A percentile compares a stretch with the other conserved stretches of the same genome.
Evolutionary conservation across 1,140 invertebrate species (phyloP).

Genomic region (Triops longicaudatus): DNA sequence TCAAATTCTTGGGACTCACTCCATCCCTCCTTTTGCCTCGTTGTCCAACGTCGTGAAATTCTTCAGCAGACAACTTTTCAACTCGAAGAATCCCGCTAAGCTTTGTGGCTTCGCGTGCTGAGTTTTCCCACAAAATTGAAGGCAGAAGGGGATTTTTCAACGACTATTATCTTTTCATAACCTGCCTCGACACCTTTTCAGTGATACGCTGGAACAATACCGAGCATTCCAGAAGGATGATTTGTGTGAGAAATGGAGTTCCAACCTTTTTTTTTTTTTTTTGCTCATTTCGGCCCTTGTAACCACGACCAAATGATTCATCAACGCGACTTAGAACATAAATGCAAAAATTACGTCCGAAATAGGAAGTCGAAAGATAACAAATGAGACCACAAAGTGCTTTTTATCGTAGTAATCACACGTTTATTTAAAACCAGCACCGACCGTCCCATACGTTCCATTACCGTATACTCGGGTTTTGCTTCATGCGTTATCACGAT

Average conservation of each 20-base stretch:
- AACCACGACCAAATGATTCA: not conserved
- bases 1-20: constrained; percentile 15
- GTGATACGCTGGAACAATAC: not conserved
- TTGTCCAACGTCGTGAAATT: not conserved
- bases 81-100: not conserved
- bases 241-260: constrained; percentile 2
- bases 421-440: not conserved
- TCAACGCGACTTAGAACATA: not conserved
- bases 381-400: not conserved
- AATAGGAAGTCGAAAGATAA: not conserved
- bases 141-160: not conserved
- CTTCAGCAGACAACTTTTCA: not conserved
- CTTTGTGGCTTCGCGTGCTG: constrained; percentile 10
- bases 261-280: not conserved
- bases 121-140: not conserved
- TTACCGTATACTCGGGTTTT: not conserved
- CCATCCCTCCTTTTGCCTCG: not conserved
- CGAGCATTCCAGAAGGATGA: not conserved
- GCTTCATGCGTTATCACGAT: not conserved
- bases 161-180: not conserved
- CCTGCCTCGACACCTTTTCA: not conserved
- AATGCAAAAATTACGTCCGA: not conserved
- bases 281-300: not conserved
- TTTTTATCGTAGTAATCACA: not conserved
- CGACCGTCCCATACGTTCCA: not conserved